phyloP scores from a whole-genome alignment of 2,113 vertebrate species.

The Oceanites oceanicus region DNA sequence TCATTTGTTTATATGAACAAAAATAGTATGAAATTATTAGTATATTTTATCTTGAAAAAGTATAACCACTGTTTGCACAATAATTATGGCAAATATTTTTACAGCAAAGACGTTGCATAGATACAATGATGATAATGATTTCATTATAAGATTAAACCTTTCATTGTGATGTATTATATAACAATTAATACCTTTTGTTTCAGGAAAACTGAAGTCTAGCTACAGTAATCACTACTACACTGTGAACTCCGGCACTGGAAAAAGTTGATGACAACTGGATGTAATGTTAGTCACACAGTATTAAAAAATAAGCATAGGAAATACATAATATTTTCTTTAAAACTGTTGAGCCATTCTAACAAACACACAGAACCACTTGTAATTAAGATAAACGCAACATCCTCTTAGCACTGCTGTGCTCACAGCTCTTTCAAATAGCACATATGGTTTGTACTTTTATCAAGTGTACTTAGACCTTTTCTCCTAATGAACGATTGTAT shows the following conservation, averaged over 20 bases:
- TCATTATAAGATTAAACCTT: neutral
- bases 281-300: neutral
- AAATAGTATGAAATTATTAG: neutral
- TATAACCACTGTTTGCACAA: neutral
- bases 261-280: neutral
- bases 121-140: neutral
- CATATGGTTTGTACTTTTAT: neutral
- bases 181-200: neutral
- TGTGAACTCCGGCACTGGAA: neutral
- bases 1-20: neutral
- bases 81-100: neutral
- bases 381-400: conserved; percentile 4
- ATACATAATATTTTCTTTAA: neutral
- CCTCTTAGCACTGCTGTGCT: neutral
- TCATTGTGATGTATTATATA: neutral
- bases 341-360: neutral
- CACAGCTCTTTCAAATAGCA: neutral
- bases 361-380: neutral
- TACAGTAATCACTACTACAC: neutral
- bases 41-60: neutral
- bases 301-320: neutral
- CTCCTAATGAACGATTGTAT: neutral
- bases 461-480: neutral
- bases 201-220: neutral
- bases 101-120: neutral